Conservation (phyloP, 2,797 vertebrate species). For the Lepus townsendii region DNA sequence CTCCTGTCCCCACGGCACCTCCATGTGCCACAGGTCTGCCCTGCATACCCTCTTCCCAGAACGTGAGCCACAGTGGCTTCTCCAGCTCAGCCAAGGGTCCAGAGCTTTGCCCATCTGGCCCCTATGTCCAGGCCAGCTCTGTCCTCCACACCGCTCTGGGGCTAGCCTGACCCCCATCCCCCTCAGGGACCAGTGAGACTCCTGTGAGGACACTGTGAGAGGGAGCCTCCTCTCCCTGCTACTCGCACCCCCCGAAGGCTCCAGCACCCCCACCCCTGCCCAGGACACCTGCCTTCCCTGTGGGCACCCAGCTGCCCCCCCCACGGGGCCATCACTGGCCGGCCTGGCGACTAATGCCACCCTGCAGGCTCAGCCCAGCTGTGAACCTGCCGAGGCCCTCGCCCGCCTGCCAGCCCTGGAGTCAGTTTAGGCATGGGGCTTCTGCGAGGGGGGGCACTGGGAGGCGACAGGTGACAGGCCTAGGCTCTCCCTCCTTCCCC, state of each 20-base stretch:
- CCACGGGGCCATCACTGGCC: no score
- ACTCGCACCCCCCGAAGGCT: not conserved
- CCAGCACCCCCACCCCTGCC: not conserved
- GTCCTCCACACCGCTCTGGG: not conserved
- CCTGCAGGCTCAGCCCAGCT: no score
- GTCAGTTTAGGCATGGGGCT: slow-evolving; percentile 54
- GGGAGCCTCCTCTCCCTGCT: not conserved
- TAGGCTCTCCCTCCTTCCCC: not conserved
- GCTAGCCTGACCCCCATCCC: no score
- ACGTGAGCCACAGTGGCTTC: not conserved
- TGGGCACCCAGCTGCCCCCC: no score
- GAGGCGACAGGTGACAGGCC: not conserved
- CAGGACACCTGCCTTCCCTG: no score
- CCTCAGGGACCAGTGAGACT: not conserved
- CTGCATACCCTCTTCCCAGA: not conserved
- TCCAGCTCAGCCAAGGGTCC: no score
- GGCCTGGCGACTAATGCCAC: no score
- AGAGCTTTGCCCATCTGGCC: not conserved
- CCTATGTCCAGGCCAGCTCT: not conserved
- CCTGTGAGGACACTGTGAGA: not conserved
- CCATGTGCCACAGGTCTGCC: fast-evolving
- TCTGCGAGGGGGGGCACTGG: no score
- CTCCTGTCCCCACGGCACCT: not conserved
- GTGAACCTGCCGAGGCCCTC: no score
- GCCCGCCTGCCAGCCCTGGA: slow-evolving; percentile 50